Evolutionary conservation across 2,888 invertebrate species (phyloP), one percentile per base, ranked within the genome.

Genomic region (Agrotis clavis): DNA sequence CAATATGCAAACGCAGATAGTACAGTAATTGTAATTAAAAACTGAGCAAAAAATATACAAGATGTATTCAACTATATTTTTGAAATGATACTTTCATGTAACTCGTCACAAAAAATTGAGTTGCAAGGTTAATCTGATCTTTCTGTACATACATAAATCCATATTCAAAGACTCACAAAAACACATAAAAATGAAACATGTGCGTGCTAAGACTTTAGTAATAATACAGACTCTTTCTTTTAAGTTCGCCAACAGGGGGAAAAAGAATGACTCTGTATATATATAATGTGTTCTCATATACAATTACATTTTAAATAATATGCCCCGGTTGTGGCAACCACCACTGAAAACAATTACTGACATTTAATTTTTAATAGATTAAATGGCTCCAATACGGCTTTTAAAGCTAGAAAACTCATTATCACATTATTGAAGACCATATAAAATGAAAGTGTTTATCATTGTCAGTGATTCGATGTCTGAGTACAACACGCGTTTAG

Each of bases 201-300:
- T 82, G 82, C 79, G 64, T 61, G 77, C 51, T 77, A 77, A 45
- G 54, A 67, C 50, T 48, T 59, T 77, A 77, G 41, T 61, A 63
- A 69, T 76, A 69, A 77, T 41, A 41, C 35, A 35, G 35, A 35
- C 1, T 41, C 1, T 11, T 9, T 41, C 35, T 41, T 41, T 41
- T 9, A 41, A 41, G 41, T 9, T 41, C 11, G 7, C 35, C 7
- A 35, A 41, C 41, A 41, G 0, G 11, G 41, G 41, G 2, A 41
- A 41, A 41, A 41, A 1, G 41, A 41, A 41, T 41, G 41, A 41
- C 41, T 11, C 41, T 41, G 41, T 41, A 41, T 11, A 41, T 35
- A 54, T 63, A 54, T 25, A 25, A 48, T 54, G 54, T 81, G 45
- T 66, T 70, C 13, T 68, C 16, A 25, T 60, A 66, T 63, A 56